A percentile compares a stretch with the other conserved stretches of the same genome.
phyloP scores from a whole-genome alignment of 1,140 invertebrate species.

The Drosophila mojavensis region DNA sequence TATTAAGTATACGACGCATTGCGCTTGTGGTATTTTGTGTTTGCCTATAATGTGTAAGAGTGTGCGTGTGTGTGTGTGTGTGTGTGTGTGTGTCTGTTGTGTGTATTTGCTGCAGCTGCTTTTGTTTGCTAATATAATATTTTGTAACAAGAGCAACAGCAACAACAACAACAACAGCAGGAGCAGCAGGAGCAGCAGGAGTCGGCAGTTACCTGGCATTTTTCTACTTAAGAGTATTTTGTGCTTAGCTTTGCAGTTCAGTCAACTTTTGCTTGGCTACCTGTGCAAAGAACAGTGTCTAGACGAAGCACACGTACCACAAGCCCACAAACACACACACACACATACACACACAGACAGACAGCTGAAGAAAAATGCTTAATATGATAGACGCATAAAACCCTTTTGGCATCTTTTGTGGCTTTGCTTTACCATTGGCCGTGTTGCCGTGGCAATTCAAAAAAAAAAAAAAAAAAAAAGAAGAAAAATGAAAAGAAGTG shows the following conservation, averaged over 20 bases:
- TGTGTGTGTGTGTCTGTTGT: slow-evolving; percentile 13
- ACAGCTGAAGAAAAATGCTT: slow-evolving; percentile 34
- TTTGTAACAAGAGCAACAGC: slow-evolving; percentile 55
- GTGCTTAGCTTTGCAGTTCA: slow-evolving; percentile 59
- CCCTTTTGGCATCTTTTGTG: slow-evolving; percentile 56
- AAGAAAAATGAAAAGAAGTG: background rate
- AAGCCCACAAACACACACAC: slow-evolving; percentile 14
- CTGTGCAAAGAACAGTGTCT: slow-evolving; percentile 61
- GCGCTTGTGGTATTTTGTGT: slow-evolving; percentile 59
- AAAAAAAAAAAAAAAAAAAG: too few relatives aligned
- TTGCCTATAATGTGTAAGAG: slow-evolving; percentile 23
- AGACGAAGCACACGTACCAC: slow-evolving; percentile 41
- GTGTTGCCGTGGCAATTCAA: slow-evolving; percentile 63
- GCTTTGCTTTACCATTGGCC: slow-evolving; percentile 13
- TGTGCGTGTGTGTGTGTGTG: slow-evolving; percentile 8
- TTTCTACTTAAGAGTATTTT: slow-evolving; percentile 27
- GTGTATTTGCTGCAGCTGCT: slow-evolving; percentile 61
- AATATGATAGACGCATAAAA: slow-evolving; percentile 69
- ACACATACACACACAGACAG: slow-evolving; percentile 12
- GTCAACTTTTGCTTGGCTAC: slow-evolving; percentile 68
- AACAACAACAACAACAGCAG: slow-evolving; percentile 11
- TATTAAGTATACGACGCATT: slow-evolving; percentile 68
- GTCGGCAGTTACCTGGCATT: slow-evolving; percentile 21
- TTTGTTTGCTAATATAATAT: slow-evolving; percentile 80
- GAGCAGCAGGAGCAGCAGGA: background rate